Evolutionary conservation across 2,113 vertebrate species (phyloP).

Genomic region (Larimichthys polyactis): DNA sequence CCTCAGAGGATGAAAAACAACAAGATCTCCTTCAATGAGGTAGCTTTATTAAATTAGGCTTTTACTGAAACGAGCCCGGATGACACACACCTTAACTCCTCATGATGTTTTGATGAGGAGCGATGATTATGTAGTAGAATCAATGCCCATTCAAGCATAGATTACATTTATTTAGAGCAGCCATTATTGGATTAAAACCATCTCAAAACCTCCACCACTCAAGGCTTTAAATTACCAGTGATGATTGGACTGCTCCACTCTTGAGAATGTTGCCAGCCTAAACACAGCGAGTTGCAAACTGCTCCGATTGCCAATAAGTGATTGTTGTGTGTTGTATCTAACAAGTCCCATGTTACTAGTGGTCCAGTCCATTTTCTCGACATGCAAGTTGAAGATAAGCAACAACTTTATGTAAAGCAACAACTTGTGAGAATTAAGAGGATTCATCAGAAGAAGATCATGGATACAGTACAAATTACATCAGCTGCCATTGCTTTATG

Average conservation of each 20-base stretch:
- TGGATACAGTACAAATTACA: background rate
- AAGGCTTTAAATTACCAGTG: slow-evolving; percentile 23
- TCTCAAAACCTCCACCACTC: slow-evolving; percentile 34
- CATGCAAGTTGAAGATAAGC: background rate
- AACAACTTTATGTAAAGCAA: slow-evolving; percentile 1
- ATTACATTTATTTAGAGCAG: slow-evolving; percentile 33
- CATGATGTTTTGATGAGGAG: slow-evolving; percentile 23
- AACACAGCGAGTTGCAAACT: slow-evolving; percentile 24
- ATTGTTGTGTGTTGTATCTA: background rate
- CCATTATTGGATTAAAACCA: slow-evolving; percentile 51
- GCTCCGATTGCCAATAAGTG: slow-evolving; percentile 13
- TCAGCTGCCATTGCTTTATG: background rate
- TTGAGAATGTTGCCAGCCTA: slow-evolving; percentile 13
- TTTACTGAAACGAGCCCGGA: background rate
- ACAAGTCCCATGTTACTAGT: background rate
- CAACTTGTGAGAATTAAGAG: background rate
- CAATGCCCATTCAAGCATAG: slow-evolving; percentile 17
- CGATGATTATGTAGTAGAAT: slow-evolving; percentile 39
- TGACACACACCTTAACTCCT: background rate
- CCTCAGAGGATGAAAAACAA: slow-evolving; percentile 61
- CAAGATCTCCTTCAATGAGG: slow-evolving; percentile 88
- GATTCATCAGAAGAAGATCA: background rate
- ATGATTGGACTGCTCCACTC: slow-evolving; percentile 32
- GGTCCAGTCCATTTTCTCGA: background rate
- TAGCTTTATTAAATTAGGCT: slow-evolving; percentile 55